A percentile compares a stretch with the other conserved stretches of the same genome.
Evolutionary conservation across 2,888 invertebrate genomes (phyloP).

Genomic region (Acanthosepion lycidas): DNA sequence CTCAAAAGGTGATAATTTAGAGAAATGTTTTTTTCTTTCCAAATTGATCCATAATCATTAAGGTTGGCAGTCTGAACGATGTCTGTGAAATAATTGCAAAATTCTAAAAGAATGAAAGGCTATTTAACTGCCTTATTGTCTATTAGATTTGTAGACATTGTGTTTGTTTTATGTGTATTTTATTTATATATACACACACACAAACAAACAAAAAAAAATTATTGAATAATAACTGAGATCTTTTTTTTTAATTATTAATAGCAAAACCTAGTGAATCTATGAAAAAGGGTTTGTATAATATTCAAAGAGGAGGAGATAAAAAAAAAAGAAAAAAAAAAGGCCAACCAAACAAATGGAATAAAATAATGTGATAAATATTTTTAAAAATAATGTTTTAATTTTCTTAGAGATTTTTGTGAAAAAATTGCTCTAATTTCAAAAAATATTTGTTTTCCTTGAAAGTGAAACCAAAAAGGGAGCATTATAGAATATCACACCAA

Average conservation of each 20-base stretch:
- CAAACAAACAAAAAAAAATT: too few relatives aligned
- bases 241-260: neutral
- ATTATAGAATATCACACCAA: conserved; percentile 11
- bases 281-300: neutral
- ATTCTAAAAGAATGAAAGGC: too few relatives aligned
- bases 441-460: neutral
- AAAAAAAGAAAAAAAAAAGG: too few relatives aligned
- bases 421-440: neutral
- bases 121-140: neutral
- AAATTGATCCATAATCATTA: too few relatives aligned
- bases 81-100: too few relatives aligned
- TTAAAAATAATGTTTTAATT: neutral
- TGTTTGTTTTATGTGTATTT: neutral
- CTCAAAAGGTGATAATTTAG: too few relatives aligned
- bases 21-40: too few relatives aligned
- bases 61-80: too few relatives aligned
- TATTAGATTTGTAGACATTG: neutral
- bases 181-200: too few relatives aligned
- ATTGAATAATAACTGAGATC: too few relatives aligned
- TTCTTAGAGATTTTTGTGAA: neutral
- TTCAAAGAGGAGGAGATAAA: too few relatives aligned
- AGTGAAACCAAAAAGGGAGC: neutral
- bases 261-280: neutral
- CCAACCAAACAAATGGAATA: neutral
- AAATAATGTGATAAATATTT: neutral